Base-by-base conservation (phyloP, 1,140 invertebrate species). In the Lepidurus arcticus region DNA sequence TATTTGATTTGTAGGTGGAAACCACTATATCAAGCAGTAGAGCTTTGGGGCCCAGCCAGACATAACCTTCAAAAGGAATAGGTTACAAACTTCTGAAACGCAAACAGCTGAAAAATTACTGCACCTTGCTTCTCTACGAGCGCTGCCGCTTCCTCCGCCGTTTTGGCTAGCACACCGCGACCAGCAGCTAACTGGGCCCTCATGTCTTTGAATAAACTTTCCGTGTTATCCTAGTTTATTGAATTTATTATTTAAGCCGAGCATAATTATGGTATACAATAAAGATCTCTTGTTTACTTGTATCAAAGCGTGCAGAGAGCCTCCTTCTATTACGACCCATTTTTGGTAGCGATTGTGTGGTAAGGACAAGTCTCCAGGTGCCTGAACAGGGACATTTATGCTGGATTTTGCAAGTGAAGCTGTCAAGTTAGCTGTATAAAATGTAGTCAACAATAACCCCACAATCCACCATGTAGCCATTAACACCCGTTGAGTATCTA, bases 391-490 rank as follows among this genome's bases (percentile, higher is more conserved):
- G 79, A 95, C 86, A 0, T 92, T 93, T 81, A 94, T 94, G 81
- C 91, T 90, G 1, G 93, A 94, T 11, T 94, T 85, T 0, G 93
- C 95, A 2, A 96, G 86, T 83, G 94, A 95, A 34, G 94, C 94
- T 1, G 94, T 96, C 78, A 96, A 87, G 85, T 96, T 95, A 1
- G 94, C 94, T 4, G 94, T 96, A 84, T 96, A 96, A 84, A 94
- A 96, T n/a, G 93, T 92, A 0, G 93, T 95, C 21, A 96, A 83
- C 77, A 95, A 90, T 53, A 93, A 92, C 76, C 94, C 93, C 83
- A 94, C 95, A 74, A 96, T 89, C 94, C 94, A 95, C 94, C 94
- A 96, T 0, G 93, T 94, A 24, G 93, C 93, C 84, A 95, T 95
- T 5, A 95, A 85, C 42, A 96, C 85, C 53, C 94, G 86, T 1